These are phyloP conservation scores for Halcyon chelicuti DNA, from an alignment of 2,797 vertebrate species.

Conservation along the genomic window DNA sequence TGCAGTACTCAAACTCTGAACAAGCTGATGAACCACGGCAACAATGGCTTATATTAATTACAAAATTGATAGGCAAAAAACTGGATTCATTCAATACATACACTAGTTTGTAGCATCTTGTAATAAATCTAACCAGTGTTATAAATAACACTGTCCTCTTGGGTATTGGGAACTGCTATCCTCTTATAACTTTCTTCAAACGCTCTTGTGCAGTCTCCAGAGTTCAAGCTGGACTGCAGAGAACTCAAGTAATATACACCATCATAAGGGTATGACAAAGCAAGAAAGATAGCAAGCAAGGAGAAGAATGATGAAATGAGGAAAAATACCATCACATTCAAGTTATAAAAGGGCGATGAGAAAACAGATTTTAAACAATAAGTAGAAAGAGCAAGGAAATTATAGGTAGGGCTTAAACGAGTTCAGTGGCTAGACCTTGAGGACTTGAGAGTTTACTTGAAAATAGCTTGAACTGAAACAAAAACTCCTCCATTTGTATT, in stretches of 20 bases:
- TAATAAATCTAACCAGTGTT: background rate
- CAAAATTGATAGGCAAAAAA: background rate
- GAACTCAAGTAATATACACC: background rate
- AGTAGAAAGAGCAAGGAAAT: background rate
- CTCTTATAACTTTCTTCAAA: background rate
- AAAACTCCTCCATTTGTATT: constrained; percentile 13
- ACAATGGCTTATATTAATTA: background rate
- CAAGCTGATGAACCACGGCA: background rate
- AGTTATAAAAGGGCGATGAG: background rate
- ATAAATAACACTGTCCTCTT: background rate
- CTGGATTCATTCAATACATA: background rate
- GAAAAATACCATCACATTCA: background rate
- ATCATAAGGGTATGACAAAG: background rate
- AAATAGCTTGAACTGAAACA: constrained; percentile 4
- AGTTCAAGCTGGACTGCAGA: background rate
- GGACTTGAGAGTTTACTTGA: background rate
- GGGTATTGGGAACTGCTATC: background rate
- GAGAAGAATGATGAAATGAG: background rate
- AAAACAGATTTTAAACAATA: background rate
- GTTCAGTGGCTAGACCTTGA: background rate
- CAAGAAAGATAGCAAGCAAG: background rate
- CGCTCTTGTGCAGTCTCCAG: background rate
- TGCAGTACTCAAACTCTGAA: background rate
- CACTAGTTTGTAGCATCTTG: background rate
- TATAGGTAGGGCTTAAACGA: background rate